A percentile compares a stretch with the other conserved stretches of the same genome.
These are phyloP conservation scores for Anoura caudifer DNA, from an alignment of 2,113 vertebrate species.

Conservation along the genomic window DNA sequence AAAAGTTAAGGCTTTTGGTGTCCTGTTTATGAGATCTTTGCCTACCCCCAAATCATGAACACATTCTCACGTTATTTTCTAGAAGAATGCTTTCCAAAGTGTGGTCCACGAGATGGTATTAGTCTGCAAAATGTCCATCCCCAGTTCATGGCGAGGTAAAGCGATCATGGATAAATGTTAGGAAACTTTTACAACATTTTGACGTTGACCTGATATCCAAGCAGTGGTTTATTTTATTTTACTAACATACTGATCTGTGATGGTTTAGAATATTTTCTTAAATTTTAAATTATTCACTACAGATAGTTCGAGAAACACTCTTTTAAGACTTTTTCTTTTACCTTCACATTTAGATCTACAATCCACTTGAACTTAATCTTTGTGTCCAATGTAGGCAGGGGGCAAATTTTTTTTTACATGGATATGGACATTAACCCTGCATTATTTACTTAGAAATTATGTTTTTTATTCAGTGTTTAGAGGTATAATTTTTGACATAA, in stretches of 20 bases:
- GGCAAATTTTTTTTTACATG: background rate
- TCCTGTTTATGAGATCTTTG: background rate
- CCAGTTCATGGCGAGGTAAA: background rate
- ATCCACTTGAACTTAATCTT: background rate
- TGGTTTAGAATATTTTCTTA: too few relatives aligned
- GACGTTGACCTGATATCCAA: background rate
- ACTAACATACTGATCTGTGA: background rate
- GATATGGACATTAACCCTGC: background rate
- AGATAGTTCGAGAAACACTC: background rate
- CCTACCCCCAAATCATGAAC: background rate
- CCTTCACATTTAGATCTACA: background rate
- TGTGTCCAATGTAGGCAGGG: background rate
- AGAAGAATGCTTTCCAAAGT: background rate
- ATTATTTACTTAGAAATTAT: background rate
- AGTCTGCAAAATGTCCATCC: background rate
- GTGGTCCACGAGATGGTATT: background rate
- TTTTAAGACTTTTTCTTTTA: background rate
- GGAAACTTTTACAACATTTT: background rate
- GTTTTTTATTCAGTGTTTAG: background rate
- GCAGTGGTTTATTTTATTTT: background rate
- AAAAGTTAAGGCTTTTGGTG: background rate
- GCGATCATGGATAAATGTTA: background rate
- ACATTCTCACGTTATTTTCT: background rate
- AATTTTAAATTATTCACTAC: background rate
- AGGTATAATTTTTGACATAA: background rate